Evolutionary conservation across 2,113 vertebrate genomes (phyloP).

Genomic region (Podiceps cristatus): DNA sequence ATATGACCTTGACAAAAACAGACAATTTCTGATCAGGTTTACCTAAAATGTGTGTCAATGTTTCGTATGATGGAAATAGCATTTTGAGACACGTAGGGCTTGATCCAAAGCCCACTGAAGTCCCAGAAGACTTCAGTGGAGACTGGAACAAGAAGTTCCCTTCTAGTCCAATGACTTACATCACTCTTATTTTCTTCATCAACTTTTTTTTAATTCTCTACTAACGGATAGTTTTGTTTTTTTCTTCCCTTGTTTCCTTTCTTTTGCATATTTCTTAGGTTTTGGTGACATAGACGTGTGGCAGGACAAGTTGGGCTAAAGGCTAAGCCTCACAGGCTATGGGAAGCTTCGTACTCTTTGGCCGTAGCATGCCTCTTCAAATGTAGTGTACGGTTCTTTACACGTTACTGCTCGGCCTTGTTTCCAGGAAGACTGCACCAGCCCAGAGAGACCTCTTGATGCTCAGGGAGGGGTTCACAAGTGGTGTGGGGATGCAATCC

Average conservation of each 20-base stretch:
- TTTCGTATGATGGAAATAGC: neutral
- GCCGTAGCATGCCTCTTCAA: conserved; percentile 56
- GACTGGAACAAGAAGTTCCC: neutral
- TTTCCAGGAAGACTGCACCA: conserved; percentile 71
- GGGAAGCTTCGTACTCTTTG: conserved; percentile 63
- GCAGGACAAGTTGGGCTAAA: conserved; percentile 73
- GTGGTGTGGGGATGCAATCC: conserved; percentile 33
- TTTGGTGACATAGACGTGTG: conserved; percentile 77
- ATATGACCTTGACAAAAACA: neutral
- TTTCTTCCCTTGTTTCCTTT: conserved; percentile 54
- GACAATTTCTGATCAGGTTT: neutral
- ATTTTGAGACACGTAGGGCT: neutral
- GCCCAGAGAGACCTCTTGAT: conserved; percentile 23
- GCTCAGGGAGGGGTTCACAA: conserved; percentile 47
- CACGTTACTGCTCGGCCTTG: conserved; percentile 61
- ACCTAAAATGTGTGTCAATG: neutral
- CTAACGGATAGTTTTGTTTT: conserved; percentile 68
- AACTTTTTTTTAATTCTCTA: conserved; percentile 36
- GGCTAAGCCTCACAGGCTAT: conserved; percentile 37
- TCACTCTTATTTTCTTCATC: conserved; percentile 44
- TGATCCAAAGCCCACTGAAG: conserved; percentile 24
- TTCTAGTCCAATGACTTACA: conserved; percentile 23
- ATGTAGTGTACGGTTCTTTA: conserved; percentile 59
- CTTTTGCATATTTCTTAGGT: conserved; percentile 62
- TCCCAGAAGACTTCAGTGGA: neutral